Conservation (phyloP, 1,140 invertebrate genomes). For the Temnothorax longispinosus region DNA sequence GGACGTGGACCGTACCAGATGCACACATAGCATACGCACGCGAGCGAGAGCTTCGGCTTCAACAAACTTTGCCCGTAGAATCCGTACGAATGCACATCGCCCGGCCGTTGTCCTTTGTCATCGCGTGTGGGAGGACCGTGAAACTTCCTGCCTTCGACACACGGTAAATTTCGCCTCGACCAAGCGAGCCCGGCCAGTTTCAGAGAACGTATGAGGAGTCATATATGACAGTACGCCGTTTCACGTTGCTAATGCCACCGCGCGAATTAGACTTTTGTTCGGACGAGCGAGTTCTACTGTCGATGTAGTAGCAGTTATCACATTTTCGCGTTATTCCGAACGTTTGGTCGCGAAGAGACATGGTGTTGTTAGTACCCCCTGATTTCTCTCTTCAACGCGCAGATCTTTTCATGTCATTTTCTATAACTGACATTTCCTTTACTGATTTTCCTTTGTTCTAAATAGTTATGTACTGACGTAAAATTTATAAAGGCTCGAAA, state of each 20-base stretch:
- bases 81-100: constrained; percentile 58
- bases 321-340: constrained; percentile 54
- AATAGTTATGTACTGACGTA: not conserved
- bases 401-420: not conserved
- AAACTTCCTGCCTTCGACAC: constrained; percentile 63
- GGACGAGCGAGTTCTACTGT: constrained; percentile 45
- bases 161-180: constrained; percentile 58
- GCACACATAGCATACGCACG: constrained; percentile 8
- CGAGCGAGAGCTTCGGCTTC: constrained; percentile 41
- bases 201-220: constrained; percentile 34
- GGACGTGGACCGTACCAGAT: constrained; percentile 38
- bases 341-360: constrained; percentile 35
- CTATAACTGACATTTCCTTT: not conserved
- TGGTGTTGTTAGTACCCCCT: not conserved
- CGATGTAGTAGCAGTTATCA: constrained; percentile 42
- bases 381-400: not conserved
- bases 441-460: not conserved
- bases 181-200: constrained; percentile 21
- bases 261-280: constrained; percentile 59
- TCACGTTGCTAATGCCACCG: constrained; percentile 36
- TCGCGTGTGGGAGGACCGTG: constrained; percentile 41
- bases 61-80: constrained; percentile 62
- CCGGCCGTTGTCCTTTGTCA: constrained; percentile 61
- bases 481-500: not conserved
- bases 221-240: constrained; percentile 14